Percentiles rank a stretch among this genome's conserved stretches.
These are phyloP conservation scores for Pterois miles DNA, from an alignment of 2,797 vertebrate species.

Conservation along the genomic window DNA sequence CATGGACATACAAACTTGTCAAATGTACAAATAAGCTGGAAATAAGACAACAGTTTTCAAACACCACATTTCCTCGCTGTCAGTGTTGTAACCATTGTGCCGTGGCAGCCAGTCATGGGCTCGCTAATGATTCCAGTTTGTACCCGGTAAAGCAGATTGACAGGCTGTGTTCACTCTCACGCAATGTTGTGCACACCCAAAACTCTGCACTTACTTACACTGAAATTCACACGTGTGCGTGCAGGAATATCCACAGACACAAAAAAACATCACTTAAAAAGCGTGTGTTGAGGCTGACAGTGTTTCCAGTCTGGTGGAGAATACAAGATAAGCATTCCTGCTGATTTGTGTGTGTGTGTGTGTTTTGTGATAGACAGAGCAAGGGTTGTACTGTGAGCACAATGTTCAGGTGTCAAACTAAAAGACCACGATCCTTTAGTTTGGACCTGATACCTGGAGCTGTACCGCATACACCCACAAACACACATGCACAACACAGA, in stretches of 20 bases:
- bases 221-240: background rate
- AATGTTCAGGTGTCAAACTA: conserved; percentile 20
- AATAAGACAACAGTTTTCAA: conserved; percentile 43
- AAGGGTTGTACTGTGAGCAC: background rate
- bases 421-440: conserved; percentile 14
- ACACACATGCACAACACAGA: background rate
- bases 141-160: conserved; percentile 41
- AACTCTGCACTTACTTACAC: background rate
- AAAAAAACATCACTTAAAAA: conserved; percentile 13
- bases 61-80: conserved; percentile 37
- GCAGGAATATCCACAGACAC: background rate
- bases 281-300: conserved; percentile 4
- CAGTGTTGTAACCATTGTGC: conserved; percentile 20
- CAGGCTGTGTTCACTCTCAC: conserved; percentile 7
- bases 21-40: conserved; percentile 46
- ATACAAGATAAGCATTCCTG: conserved; percentile 2
- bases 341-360: background rate
- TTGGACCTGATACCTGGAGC: conserved; percentile 10
- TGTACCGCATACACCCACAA: background rate
- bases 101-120: conserved; percentile 38
- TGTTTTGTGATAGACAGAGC: conserved; percentile 2
- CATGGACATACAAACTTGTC: conserved; percentile 41
- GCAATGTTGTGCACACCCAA: background rate
- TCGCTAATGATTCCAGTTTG: conserved; percentile 57
- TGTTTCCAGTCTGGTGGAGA: conserved; percentile 37